Evolutionary conservation across 1,140 invertebrate genomes (phyloP).

Genomic region (Lordiphosa collinella): DNA sequence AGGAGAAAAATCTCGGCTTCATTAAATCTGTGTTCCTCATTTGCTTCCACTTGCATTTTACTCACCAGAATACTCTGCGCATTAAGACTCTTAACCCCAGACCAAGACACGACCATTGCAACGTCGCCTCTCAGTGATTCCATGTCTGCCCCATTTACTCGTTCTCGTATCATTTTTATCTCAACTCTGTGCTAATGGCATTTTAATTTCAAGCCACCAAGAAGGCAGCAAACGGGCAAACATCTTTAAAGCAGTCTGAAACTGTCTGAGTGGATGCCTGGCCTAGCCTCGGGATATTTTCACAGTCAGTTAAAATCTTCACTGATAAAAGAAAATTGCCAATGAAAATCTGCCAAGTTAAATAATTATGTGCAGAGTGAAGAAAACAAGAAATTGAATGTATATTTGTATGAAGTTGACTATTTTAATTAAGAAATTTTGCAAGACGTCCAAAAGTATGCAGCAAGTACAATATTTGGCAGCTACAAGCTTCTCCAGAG

Average conservation of each 20-base stretch:
- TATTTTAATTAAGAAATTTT: constrained; percentile 53
- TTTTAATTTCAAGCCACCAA: constrained; percentile 60
- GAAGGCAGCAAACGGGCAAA: constrained; percentile 12
- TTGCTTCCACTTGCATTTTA: constrained; percentile 3
- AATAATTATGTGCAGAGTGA: constrained; percentile 31
- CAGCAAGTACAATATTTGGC: constrained; percentile 5
- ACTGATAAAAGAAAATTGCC: constrained; percentile 33
- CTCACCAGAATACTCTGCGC: constrained; percentile 11
- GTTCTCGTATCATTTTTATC: constrained; percentile 42
- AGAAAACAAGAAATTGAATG: constrained; percentile 14
- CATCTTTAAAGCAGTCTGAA: constrained; percentile 16
- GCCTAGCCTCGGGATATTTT: constrained; percentile 8
- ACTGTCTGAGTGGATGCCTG: constrained; percentile 1
- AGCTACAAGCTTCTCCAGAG: constrained; percentile 13
- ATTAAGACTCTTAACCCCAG: constrained; percentile 10
- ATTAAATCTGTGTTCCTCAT: constrained; percentile 32
- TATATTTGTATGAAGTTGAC: constrained; percentile 16
- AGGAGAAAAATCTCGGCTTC: constrained; percentile 16
- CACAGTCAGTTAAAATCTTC: constrained; percentile 22
- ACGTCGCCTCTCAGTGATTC: constrained; percentile 3
- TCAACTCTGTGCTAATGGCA: constrained; percentile 55
- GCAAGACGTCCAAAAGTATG: constrained; percentile 14
- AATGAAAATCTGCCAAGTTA: constrained; percentile 30
- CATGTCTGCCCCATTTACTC: constrained; percentile 7
- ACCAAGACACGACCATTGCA: constrained; percentile 10